Conservation (phyloP, 2,888 invertebrate species). For the Hydraecia micacea region DNA sequence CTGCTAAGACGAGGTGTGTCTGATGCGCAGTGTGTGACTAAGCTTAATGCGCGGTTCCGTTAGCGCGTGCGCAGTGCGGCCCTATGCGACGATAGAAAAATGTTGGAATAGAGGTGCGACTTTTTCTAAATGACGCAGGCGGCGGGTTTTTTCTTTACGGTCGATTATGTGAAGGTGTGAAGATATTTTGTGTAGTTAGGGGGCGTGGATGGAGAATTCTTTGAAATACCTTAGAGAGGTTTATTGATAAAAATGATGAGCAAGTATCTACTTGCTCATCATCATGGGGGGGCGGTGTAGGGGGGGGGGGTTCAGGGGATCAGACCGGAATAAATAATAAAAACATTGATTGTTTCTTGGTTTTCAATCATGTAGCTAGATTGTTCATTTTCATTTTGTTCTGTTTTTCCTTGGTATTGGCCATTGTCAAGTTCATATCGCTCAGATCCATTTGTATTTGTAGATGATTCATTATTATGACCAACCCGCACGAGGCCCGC, state of each 20-base stretch:
- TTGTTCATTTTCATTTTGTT: not conserved
- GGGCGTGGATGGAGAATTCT: conserved; percentile 26
- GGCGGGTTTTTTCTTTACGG: conserved; percentile 29
- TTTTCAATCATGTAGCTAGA: not conserved
- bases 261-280: not conserved
- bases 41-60: conserved; percentile 81
- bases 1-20: conserved; percentile 68
- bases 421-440: conserved; percentile 13
- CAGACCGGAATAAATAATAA: no score
- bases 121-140: conserved; percentile 42
- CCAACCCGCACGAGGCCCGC: no score
- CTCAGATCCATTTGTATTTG: not conserved
- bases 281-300: no score
- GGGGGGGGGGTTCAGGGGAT: no score
- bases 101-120: conserved; percentile 55
- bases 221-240: conserved; percentile 9
- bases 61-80: conserved; percentile 74
- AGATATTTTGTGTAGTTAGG: conserved; percentile 44
- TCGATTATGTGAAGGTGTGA: conserved; percentile 50
- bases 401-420: not conserved
- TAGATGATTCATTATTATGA: not conserved
- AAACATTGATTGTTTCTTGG: not conserved
- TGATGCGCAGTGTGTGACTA: conserved; percentile 77
- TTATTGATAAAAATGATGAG: not conserved
- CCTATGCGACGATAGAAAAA: conserved; percentile 55